phyloP scores from a whole-genome alignment of 2,888 invertebrate species.

The Chrysodeixis includens region DNA sequence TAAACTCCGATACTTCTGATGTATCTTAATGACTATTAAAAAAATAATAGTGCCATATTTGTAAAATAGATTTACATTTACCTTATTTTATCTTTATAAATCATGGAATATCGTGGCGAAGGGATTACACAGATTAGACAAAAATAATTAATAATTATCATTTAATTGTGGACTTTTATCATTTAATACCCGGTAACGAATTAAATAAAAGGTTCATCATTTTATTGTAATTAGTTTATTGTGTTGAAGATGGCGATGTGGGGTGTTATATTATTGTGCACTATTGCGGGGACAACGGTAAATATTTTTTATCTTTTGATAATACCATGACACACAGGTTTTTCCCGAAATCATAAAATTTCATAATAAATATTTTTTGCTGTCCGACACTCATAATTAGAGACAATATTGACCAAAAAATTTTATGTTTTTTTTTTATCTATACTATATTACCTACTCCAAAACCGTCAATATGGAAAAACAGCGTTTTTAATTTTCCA shows the following conservation, averaged over 20 bases:
- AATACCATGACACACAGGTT: background rate
- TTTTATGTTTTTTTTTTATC: no score
- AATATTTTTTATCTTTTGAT: background rate
- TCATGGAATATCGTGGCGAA: background rate
- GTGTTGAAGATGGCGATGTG: background rate
- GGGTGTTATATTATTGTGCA: background rate
- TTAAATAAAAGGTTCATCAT: background rate
- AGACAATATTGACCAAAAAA: no score
- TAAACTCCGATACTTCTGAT: no score
- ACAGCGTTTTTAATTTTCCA: no score
- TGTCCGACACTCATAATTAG: no score
- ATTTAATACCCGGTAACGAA: background rate
- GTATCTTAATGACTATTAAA: no score
- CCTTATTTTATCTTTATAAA: background rate
- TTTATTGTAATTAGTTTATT: background rate
- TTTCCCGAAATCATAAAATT: no score
- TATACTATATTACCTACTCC: no score
- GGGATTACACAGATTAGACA: background rate
- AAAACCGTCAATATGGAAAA: no score
- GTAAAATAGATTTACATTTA: background rate
- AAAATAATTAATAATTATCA: background rate
- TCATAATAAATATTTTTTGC: no score
- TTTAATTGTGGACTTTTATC: background rate
- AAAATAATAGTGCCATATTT: background rate
- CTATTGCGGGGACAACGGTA: slow-evolving; percentile 2